phyloP scores from a whole-genome alignment of 2,888 invertebrate species.

The Erannis defoliaria region DNA sequence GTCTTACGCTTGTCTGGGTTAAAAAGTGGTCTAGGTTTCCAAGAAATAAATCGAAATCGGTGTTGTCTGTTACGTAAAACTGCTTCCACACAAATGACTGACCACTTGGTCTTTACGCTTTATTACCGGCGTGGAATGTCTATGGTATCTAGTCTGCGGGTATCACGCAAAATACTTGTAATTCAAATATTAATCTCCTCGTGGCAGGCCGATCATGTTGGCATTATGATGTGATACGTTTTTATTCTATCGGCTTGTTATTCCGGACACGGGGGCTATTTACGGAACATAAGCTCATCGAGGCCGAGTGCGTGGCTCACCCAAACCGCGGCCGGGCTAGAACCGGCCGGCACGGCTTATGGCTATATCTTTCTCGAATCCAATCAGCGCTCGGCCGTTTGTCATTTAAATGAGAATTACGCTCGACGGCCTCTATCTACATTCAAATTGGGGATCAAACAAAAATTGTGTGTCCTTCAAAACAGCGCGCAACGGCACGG shows the following conservation, averaged over 20 bases:
- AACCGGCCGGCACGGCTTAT: constrained; percentile 11
- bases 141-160: neutral
- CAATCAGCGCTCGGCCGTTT: constrained; percentile 42
- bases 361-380: constrained; percentile 23
- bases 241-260: constrained; percentile 8
- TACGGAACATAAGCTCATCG: constrained; percentile 21
- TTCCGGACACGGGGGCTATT: constrained; percentile 24
- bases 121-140: neutral
- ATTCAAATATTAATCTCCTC: constrained; percentile 37
- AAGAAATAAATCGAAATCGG: no score
- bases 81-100: no score
- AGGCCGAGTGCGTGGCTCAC: constrained; percentile 5
- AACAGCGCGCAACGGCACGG: constrained; percentile 2
- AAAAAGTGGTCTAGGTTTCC: neutral
- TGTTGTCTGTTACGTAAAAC: no score
- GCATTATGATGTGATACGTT: constrained; percentile 27
- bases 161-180: constrained; percentile 13
- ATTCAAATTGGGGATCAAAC: constrained; percentile 71
- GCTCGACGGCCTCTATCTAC: constrained; percentile 57
- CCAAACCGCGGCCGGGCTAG: constrained; percentile 6
- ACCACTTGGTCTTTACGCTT: no score
- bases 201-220: constrained; percentile 26
- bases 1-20: neutral
- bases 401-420: constrained; percentile 64
- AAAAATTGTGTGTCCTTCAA: constrained; percentile 56